Evolutionary conservation across 2,888 invertebrate genomes (phyloP), one percentile per base, ranked within the genome.

Genomic region (Amblyjoppa proteus): DNA sequence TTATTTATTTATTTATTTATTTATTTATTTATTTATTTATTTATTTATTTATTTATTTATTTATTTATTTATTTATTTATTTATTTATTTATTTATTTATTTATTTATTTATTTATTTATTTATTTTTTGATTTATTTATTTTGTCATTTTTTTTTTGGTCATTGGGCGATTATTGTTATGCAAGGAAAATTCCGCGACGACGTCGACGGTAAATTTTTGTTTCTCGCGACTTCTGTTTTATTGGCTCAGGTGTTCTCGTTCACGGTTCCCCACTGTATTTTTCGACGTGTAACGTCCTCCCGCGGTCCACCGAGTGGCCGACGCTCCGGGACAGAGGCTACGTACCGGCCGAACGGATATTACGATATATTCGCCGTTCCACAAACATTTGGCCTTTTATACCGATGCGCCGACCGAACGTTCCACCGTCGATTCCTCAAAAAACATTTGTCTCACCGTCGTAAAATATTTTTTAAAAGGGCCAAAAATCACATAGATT

Each of bases 301-400:
- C 16, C 56, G 28, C 68, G 78, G 38, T 45, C 31, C 20, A 61
- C 34, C 73, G n/a, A 70, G 73, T 78, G 71, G 64, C 58, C 73
- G 68, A 85, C 76, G 78, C 82, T 68, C 45, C 45, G 66, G 45
- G 69, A 82, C 79, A 58, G 66, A 20, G 45, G 45, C 70, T 81
- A 66, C 74, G 75, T 73, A 81, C 49, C 71, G 34, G 20, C 68
- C 25, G 76, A 87, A 82, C 84, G 85, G 83, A 88, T 85, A 76
- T 85, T 49, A 82, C 81, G 71, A 83, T 81, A 61, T 86, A 81
- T 86, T 86, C 75, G 71, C 79, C 86, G 84, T 84, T 78, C 79
- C 71, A 76, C 74, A 79, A 86, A 84, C 84, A 84, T 84, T 28
- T 64, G 56, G 45, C 20, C 71, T 68, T 74, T 34, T 5, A 28